These are phyloP conservation scores for Phymorhynchus buccinoides DNA, from an alignment of 1,140 invertebrate genomes.

Conservation along the genomic window DNA sequence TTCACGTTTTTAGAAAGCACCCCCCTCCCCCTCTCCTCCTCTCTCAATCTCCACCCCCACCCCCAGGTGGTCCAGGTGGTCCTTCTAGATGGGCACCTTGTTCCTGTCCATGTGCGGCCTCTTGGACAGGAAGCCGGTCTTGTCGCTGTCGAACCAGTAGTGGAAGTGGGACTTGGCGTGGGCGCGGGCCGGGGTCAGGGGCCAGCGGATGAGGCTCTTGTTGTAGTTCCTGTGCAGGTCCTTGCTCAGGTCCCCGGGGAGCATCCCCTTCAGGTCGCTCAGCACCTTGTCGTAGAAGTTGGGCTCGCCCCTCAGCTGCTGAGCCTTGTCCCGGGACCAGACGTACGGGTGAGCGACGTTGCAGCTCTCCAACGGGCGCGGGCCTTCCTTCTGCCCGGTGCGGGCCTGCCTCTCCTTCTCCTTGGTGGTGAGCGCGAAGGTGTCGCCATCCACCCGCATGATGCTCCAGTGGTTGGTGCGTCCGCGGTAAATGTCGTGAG, in stretches of 20 bases:
- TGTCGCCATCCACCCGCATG: background rate
- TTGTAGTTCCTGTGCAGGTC: conserved; percentile 11
- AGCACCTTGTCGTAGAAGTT: background rate
- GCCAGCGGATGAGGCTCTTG: background rate
- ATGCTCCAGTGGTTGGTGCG: conserved; percentile 19
- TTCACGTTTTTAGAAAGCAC: no score
- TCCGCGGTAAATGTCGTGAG: background rate
- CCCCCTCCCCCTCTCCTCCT: no score
- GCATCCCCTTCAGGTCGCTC: background rate
- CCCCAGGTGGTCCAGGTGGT: no score
- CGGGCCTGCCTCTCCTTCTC: background rate
- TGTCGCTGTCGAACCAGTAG: background rate
- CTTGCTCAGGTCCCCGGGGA: conserved; percentile 11
- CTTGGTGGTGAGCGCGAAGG: background rate
- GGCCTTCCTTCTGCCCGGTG: background rate
- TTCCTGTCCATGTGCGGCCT: background rate
- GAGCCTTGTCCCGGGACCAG: background rate
- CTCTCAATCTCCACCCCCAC: no score
- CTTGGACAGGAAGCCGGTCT: background rate
- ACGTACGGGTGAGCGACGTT: background rate
- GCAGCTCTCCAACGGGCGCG: background rate
- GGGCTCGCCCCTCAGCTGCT: background rate
- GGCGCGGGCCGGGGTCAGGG: background rate
- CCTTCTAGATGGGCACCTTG: background rate
- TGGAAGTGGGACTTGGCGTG: background rate